phyloP scores from a whole-genome alignment of 2,888 invertebrate genomes.

The Conistra vaccinii region DNA sequence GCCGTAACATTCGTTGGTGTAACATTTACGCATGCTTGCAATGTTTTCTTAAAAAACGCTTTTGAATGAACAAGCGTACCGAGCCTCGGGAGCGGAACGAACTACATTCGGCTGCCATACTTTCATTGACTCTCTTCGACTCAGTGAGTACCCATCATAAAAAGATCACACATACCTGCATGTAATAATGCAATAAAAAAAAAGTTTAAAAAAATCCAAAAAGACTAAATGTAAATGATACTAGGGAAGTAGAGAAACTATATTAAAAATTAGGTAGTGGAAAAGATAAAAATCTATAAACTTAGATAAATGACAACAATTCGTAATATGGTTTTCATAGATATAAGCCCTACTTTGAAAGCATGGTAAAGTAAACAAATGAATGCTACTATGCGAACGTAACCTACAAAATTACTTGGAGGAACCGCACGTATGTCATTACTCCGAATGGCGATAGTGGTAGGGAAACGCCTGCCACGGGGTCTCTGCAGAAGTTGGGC shows the following conservation, averaged over 20 bases:
- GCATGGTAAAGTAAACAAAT: slow-evolving; percentile 57
- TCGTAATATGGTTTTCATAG: slow-evolving; percentile 49
- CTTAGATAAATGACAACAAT: slow-evolving; percentile 47
- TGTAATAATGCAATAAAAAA: slow-evolving; percentile 2
- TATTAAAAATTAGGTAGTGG: slow-evolving; percentile 3
- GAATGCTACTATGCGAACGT: slow-evolving; percentile 38
- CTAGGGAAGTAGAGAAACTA: slow-evolving; percentile 4
- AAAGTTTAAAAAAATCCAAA: background rate
- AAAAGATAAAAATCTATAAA: slow-evolving; percentile 46
- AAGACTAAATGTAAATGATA: background rate
- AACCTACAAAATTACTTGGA: slow-evolving; percentile 24
- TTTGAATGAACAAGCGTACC: background rate
- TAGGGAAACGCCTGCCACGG: background rate
- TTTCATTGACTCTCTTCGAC: background rate
- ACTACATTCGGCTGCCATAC: slow-evolving; percentile 3
- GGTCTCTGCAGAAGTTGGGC: slow-evolving; percentile 26
- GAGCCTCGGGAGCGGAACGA: background rate
- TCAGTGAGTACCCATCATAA: background rate
- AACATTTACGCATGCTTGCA: slow-evolving; percentile 7
- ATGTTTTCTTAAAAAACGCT: background rate
- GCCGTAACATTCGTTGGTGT: background rate
- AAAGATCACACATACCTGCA: background rate
- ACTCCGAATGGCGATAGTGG: slow-evolving; percentile 18
- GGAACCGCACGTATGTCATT: slow-evolving; percentile 7
- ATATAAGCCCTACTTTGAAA: slow-evolving; percentile 37